These are phyloP conservation scores for Coelopa pilipes DNA, from an alignment of 2,888 invertebrate species.

Conservation along the genomic window DNA sequence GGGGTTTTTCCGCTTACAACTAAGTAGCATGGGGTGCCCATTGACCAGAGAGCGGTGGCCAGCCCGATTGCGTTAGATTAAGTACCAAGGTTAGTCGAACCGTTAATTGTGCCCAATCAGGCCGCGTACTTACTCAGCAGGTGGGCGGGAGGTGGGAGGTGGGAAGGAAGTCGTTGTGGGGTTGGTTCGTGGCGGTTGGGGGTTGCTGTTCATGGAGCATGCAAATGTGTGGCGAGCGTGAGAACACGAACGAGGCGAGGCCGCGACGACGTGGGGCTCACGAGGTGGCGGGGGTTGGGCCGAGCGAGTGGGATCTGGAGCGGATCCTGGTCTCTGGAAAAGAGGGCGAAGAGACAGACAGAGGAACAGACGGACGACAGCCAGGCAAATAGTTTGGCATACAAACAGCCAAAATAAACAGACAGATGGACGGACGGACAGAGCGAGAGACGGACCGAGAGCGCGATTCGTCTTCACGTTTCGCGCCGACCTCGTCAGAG, in stretches of 20 bases:
- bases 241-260: background rate
- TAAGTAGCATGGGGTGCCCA: background rate
- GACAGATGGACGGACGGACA: slow-evolving; percentile 1
- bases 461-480: background rate
- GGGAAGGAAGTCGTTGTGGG: no score
- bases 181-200: background rate
- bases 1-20: no score
- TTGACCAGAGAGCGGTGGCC: background rate
- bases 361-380: background rate
- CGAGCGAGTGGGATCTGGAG: background rate
- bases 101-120: slow-evolving; percentile 12
- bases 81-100: slow-evolving; percentile 22
- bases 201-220: background rate
- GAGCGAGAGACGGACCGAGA: background rate
- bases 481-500: slow-evolving; percentile 21
- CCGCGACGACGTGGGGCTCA: background rate
- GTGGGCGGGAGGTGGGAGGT: no score
- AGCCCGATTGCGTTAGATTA: slow-evolving; percentile 6
- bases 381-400: background rate
- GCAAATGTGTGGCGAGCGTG: slow-evolving; percentile 5
- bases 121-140: slow-evolving; percentile 31
- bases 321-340: background rate
- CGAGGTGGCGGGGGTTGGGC: background rate
- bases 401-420: no score
- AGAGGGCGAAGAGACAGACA: background rate